Percentiles rank a stretch among this genome's conserved stretches.
Evolutionary conservation across 2,888 invertebrate species (phyloP).

Genomic region (Shargacucullia verbasci): DNA sequence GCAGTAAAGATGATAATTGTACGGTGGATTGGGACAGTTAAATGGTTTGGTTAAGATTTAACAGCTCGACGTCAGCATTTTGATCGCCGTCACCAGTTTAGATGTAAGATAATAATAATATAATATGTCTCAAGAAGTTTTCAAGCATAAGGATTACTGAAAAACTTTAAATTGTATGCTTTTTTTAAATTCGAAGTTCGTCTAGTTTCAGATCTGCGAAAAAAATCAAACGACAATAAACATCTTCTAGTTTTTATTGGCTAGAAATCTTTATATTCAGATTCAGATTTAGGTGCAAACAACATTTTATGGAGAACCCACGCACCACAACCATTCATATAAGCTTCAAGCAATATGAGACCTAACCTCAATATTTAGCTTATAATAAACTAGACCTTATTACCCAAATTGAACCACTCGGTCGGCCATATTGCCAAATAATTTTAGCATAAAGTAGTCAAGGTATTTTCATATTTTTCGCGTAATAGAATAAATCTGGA

Average conservation of each 20-base stretch:
- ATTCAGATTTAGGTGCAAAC: too few species aligned
- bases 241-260: too few species aligned
- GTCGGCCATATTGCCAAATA: conserved; percentile 41
- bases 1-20: conserved; percentile 2
- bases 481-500: conserved; percentile 32
- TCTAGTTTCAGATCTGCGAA: too few species aligned
- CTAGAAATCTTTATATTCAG: not conserved
- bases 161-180: too few species aligned
- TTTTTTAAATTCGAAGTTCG: too few species aligned
- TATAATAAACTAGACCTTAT: conserved; percentile 21
- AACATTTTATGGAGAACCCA: too few species aligned
- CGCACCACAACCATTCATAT: not conserved
- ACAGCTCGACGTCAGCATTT: conserved; percentile 13
- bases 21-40: conserved; percentile 12
- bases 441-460: conserved; percentile 36
- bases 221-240: too few species aligned
- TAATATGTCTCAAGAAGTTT: too few species aligned
- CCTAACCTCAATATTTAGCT: conserved; percentile 24
- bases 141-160: too few species aligned
- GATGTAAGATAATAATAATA: conserved; percentile 2
- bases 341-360: conserved; percentile 10
- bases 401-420: conserved; percentile 30
- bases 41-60: conserved; percentile 42
- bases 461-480: conserved; percentile 36
- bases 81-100: conserved; percentile 12